These are phyloP conservation scores for Pinna nobilis DNA, from an alignment of 1,140 invertebrate genomes.

Conservation along the genomic window DNA sequence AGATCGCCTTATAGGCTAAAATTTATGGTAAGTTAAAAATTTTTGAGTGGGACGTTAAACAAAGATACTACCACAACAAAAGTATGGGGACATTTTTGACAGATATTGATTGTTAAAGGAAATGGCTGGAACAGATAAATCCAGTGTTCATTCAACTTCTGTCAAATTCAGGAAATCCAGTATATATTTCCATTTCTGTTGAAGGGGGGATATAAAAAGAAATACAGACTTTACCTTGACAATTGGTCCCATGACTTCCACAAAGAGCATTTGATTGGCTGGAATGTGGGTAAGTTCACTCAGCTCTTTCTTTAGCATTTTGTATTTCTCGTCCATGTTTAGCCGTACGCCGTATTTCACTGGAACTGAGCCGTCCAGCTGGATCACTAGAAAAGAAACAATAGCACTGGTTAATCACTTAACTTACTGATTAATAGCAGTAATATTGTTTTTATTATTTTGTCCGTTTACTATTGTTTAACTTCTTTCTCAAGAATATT, in stretches of 20 bases:
- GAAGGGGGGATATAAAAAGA: not conserved
- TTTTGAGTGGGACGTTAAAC: no score
- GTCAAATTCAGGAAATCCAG: not conserved
- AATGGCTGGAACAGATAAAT: no score
- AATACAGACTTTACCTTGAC: slow-evolving; percentile 76
- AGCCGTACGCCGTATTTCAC: slow-evolving; percentile 88
- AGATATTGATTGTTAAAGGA: no score
- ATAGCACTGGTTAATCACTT: not conserved
- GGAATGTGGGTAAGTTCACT: slow-evolving; percentile 80
- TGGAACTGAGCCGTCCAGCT: slow-evolving; percentile 86
- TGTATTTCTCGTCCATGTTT: slow-evolving; percentile 86
- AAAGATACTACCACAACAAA: no score
- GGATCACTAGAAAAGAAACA: slow-evolving; percentile 79
- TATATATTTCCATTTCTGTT: not conserved
- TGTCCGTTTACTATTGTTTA: no score
- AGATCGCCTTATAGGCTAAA: no score
- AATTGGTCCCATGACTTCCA: slow-evolving; percentile 82
- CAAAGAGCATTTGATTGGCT: slow-evolving; percentile 80
- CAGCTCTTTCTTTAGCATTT: slow-evolving; percentile 83
- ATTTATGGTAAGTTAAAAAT: no score
- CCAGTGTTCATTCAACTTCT: no score
- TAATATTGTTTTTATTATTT: not conserved
- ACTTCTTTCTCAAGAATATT: no score
- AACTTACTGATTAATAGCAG: not conserved
- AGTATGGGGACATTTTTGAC: no score